These are phyloP conservation scores for Seira musarum DNA, from an alignment of 2,888 invertebrate species.

Conservation along the genomic window DNA sequence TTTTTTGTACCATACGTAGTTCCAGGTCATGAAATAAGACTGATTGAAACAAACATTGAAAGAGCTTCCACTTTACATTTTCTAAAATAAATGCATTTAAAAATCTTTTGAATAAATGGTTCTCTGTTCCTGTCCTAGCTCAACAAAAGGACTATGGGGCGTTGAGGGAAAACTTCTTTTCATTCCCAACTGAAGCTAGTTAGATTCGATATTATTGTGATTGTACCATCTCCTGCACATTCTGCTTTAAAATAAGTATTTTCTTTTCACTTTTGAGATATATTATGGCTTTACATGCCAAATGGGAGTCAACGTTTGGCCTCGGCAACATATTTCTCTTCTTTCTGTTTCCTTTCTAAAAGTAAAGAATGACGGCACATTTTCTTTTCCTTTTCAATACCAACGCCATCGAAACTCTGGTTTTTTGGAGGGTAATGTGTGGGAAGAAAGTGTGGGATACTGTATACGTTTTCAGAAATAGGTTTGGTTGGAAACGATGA, in stretches of 20 bases:
- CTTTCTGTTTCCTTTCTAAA: conserved; percentile 17
- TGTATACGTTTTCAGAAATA: background rate
- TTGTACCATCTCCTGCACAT: background rate
- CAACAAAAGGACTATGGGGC: background rate
- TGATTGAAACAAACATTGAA: background rate
- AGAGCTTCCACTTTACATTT: background rate
- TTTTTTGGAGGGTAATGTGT: background rate
- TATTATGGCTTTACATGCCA: conserved; percentile 12
- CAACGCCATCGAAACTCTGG: background rate
- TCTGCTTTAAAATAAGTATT: background rate
- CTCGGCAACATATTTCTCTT: conserved; percentile 39
- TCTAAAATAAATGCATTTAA: background rate
- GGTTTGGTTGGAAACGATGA: background rate
- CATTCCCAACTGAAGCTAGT: background rate
- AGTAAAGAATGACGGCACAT: background rate
- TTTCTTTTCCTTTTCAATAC: conserved; percentile 14
- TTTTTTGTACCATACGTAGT: conserved; percentile 1
- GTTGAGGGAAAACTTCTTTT: background rate
- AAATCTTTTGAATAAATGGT: background rate
- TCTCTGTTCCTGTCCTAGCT: conserved; percentile 4
- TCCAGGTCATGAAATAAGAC: conserved; percentile 22
- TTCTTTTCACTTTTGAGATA: background rate
- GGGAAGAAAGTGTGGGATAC: background rate
- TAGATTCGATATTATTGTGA: background rate
- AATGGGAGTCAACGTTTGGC: conserved; percentile 44